Evolutionary conservation across 2,797 vertebrate species (phyloP), one percentile per base, ranked within the genome.

Genomic region (Periparus ater): DNA sequence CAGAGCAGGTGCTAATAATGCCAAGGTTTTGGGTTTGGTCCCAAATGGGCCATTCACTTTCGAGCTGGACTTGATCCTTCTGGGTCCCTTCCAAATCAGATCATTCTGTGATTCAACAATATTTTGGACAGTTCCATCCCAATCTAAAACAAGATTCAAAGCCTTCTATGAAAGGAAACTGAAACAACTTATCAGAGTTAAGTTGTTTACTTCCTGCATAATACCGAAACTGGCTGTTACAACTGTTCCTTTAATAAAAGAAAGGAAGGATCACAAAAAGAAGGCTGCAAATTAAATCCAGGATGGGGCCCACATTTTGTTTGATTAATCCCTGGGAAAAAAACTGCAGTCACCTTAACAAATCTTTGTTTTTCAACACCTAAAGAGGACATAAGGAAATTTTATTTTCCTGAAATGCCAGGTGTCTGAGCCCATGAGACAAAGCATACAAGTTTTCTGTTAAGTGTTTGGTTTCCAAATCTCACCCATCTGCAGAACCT

Each of bases 261-360:
- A 34, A 11, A 48, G n/a, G 9, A n/a, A 58, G 21, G 34, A 38
- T 16, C 45, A 27, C 18, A 38, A 81, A 66, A 85, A 11, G 13
- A 58, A 70, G 90, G 51, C 8, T 54, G 7, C 7, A 65, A 54
- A 25, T 34, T 45, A 89, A 89, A 81, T 50, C 13, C 15, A 66
- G 34, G 7, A 27, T 22, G 14, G 25, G 17, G 11, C 19, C 12
- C 9, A 5, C 12, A 10, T 17, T 61, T 80, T 32, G 14, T 65
- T 75, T 74, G 6, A 40, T 78, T 50, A 45, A 12, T 62, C 11
- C 36, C 5, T 42, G 23, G 18, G 65, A 66, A 48, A 63, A 60
- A 10, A 6, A 16, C 18, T 0, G 0, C 7, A 17, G 27, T 55
- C 20, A 58, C 19, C 13, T 32, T 36, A 77, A 36, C 2, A 26